These are phyloP conservation scores for Mustelus asterias DNA, from an alignment of 2,113 vertebrate species.

Conservation along the genomic window DNA sequence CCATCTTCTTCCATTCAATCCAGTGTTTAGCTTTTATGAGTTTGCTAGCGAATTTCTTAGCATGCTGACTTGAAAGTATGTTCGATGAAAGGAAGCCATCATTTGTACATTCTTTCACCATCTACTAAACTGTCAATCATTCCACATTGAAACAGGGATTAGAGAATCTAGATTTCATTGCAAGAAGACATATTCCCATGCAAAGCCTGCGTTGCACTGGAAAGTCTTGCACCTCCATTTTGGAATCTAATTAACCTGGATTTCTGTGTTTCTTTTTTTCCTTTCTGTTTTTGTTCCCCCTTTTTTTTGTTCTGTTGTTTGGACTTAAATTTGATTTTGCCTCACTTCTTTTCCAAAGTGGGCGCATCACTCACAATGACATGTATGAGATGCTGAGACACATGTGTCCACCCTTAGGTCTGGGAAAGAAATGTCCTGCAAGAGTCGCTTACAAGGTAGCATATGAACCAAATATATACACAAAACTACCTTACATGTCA, in stretches of 20 bases:
- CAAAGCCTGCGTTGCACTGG: constrained; percentile 43
- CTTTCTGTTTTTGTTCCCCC: constrained; percentile 35
- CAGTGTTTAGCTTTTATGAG: constrained; percentile 42
- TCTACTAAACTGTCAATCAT: constrained; percentile 53
- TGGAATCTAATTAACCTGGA: constrained; percentile 76
- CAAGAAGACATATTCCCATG: constrained; percentile 48
- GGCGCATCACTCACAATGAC: constrained; percentile 97
- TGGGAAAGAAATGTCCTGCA: constrained; percentile 98
- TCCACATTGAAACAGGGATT: constrained; percentile 54
- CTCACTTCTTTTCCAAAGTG: constrained; percentile 62
- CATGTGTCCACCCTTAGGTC: constrained; percentile 98
- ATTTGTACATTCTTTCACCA: constrained; percentile 52
- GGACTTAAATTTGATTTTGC: constrained; percentile 45
- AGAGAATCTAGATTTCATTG: constrained; percentile 39
- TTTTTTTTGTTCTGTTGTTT: constrained; percentile 30
- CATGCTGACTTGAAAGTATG: constrained; percentile 49
- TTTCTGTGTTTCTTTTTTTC: constrained; percentile 62
- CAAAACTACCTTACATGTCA: background rate
- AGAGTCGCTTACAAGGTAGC: constrained; percentile 98
- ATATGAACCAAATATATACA: constrained; percentile 38
- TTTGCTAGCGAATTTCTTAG: constrained; percentile 37
- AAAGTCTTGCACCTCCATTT: constrained; percentile 60
- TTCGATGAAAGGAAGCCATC: constrained; percentile 53
- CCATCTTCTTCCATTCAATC: constrained; percentile 54
- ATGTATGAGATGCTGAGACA: constrained; percentile 99